Base-by-base conservation (phyloP, 2,888 invertebrate species). In the Crepidodera aurea region DNA sequence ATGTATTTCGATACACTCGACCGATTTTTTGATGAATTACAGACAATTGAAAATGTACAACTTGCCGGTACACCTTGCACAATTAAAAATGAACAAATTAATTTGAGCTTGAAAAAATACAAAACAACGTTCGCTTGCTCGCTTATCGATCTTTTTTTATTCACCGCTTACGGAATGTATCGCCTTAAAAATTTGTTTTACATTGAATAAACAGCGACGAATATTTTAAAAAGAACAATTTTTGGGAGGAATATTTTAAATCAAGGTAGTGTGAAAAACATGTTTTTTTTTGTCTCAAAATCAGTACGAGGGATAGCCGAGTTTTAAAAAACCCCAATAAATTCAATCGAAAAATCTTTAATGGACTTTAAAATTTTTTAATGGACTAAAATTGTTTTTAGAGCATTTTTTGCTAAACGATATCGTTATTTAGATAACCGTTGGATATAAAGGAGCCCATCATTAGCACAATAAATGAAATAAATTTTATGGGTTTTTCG, bases 1-100 rank as follows among this genome's bases (percentile, higher is more conserved):
- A n/a, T n/a, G n/a, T n/a, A n/a, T 25, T 74, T 74, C 70, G 72
- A 74, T 72, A 73, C 71, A 68, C 72, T 71, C 71, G 73, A 72
- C 48, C 73, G 73, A 69, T 67, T 72, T 69, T 74, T 68, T 70
- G 72, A 72, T 69, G 67, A 68, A 73, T 70, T 69, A 48, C 27
- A 71, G 68, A 63, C 66, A 72, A 72, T 71, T 70, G 69, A 68
- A 70, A 71, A 70, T 71, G 68, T 71, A 72, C 70, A 68, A 70
- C 63, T 66, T 64, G 69, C 67, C 63, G 64, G 51, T 65, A 68
- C 69, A 69, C 65, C 67, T 62, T 62, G 66, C 64, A 70, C 64
- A 70, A 71, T 71, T 71, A 70, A 70, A 71, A 70, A 69, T 61
- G 12, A 68, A 71, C 71, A 71, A 71, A 72, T 71, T 71, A 72